phyloP scores from a whole-genome alignment of 1,140 invertebrate genomes.

The Pseudomyrmex cubaensis region DNA sequence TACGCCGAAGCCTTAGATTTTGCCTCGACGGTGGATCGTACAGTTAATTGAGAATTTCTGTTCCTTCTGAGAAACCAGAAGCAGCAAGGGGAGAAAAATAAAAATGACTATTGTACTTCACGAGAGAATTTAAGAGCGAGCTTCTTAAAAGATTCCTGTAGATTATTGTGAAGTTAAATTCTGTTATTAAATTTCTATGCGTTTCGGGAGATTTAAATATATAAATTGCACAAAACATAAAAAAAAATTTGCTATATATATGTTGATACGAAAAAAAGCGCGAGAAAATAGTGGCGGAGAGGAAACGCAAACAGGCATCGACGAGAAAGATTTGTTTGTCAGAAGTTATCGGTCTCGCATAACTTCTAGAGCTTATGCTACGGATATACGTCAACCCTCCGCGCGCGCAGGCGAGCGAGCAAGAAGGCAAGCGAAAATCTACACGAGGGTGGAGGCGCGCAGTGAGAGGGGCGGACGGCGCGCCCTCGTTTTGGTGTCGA shows the following conservation, averaged over 20 bases:
- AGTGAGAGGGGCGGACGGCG: slow-evolving; percentile 37
- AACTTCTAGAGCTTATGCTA: slow-evolving; percentile 39
- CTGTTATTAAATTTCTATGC: neutral
- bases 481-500: slow-evolving; percentile 68
- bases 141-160: neutral
- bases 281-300: too few relatives aligned
- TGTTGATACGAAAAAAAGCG: neutral
- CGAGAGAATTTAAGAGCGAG: neutral
- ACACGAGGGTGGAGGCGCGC: slow-evolving; percentile 15
- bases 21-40: slow-evolving; percentile 18
- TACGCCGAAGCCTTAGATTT: slow-evolving; percentile 21
- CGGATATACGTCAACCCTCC: slow-evolving; percentile 43
- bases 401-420: neutral
- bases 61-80: slow-evolving; percentile 17
- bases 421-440: slow-evolving; percentile 20
- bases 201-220: neutral
- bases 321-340: slow-evolving; percentile 48
- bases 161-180: neutral
- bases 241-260: too few relatives aligned
- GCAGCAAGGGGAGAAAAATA: neutral
- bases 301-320: slow-evolving; percentile 18
- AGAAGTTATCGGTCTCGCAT: slow-evolving; percentile 36
- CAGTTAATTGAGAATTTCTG: slow-evolving; percentile 47
- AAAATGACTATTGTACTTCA: neutral
- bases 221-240: too few relatives aligned